Percentiles rank a stretch among this genome's conserved stretches.
Evolutionary conservation across 2,797 vertebrate species (phyloP).

Genomic region (Premnoplex brunnescens): DNA sequence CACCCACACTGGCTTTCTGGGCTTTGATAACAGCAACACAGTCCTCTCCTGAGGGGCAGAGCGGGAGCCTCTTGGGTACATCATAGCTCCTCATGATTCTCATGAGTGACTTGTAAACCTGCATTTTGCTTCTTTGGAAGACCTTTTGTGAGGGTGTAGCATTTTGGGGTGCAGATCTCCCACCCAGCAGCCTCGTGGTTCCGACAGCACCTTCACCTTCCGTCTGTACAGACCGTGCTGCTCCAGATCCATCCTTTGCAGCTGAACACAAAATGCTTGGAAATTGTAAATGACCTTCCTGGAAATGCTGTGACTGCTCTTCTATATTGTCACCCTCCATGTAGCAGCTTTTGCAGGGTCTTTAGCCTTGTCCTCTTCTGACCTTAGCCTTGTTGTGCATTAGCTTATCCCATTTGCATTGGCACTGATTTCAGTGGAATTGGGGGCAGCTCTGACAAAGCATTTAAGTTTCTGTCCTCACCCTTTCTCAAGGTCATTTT

Average conservation of each 20-base stretch:
- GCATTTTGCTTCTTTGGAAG: background rate
- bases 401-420: background rate
- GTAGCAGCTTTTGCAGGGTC: background rate
- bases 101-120: background rate
- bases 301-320: background rate
- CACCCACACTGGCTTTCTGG: background rate
- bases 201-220: background rate
- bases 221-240: rapidly evolving
- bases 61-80: background rate
- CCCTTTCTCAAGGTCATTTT: background rate
- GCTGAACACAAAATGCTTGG: background rate
- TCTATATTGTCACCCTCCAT: background rate
- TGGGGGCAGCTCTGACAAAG: background rate
- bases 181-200: background rate
- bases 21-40: background rate
- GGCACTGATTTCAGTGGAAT: background rate
- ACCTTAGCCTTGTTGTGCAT: background rate
- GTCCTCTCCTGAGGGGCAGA: background rate
- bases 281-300: background rate
- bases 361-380: background rate
- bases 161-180: background rate
- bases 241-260: background rate
- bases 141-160: rapidly evolving
- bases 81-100: background rate
- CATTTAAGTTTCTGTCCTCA: background rate